phyloP scores from a whole-genome alignment of 2,113 vertebrate species.

The Axis porcinus region DNA sequence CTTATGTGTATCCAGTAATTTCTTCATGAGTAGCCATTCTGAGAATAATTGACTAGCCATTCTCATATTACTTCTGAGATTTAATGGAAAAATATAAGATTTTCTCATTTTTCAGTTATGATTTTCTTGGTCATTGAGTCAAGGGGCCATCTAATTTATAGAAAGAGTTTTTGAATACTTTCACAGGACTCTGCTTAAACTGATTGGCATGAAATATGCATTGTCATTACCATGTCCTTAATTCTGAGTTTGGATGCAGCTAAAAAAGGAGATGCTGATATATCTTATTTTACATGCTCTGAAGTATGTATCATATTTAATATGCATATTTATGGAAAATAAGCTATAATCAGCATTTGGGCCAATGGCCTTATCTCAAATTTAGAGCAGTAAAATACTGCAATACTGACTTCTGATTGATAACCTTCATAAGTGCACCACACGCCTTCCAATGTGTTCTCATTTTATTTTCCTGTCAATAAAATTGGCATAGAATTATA shows the following conservation, averaged over 20 bases:
- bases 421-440: background rate
- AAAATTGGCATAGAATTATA: background rate
- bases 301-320: background rate
- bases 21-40: background rate
- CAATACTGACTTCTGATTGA: background rate
- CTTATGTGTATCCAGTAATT: background rate
- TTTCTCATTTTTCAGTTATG: background rate
- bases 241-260: background rate
- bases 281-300: background rate
- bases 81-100: background rate
- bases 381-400: background rate
- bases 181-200: background rate
- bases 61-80: background rate
- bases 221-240: background rate
- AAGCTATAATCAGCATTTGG: background rate
- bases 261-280: background rate
- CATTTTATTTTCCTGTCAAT: background rate
- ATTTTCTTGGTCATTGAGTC: background rate
- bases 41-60: background rate
- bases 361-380: background rate
- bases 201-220: background rate
- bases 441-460: background rate
- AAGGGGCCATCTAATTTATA: background rate
- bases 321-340: background rate
- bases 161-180: background rate